These are phyloP conservation scores for Calyptomena viridis DNA, from an alignment of 2,113 vertebrate species.

Conservation along the genomic window DNA sequence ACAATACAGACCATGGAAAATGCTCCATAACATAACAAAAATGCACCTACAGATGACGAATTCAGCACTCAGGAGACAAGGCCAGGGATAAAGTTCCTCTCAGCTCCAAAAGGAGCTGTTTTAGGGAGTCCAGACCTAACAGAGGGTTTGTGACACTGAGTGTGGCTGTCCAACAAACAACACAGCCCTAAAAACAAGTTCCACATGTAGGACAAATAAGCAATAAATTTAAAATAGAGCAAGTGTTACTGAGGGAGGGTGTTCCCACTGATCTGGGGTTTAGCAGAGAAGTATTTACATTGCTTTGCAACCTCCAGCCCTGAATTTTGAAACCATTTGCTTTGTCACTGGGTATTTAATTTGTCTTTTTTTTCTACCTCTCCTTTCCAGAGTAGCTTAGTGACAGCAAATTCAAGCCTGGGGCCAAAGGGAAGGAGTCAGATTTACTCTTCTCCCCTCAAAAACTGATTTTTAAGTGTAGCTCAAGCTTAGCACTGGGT, in stretches of 20 bases:
- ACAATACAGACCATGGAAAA: background rate
- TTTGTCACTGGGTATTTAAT: background rate
- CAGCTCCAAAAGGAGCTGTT: fast-evolving
- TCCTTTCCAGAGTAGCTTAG: background rate
- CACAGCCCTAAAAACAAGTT: background rate
- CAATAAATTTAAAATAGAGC: background rate
- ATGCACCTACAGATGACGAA: fast-evolving
- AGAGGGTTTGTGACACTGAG: background rate
- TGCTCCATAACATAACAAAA: background rate
- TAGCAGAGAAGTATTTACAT: background rate
- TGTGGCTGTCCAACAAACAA: background rate
- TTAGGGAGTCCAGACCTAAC: background rate
- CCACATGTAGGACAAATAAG: background rate
- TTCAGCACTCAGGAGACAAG: background rate
- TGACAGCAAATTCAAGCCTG: background rate
- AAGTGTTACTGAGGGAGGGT: background rate
- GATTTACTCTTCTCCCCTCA: background rate
- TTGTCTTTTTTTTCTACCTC: background rate
- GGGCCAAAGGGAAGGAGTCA: background rate
- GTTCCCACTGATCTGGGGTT: background rate
- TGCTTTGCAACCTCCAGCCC: background rate
- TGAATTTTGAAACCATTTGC: background rate
- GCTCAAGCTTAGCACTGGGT: background rate
- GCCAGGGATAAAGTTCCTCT: background rate
- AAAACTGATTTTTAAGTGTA: background rate